Evolutionary conservation across 2,888 invertebrate species (phyloP).

Genomic region (Apodemia mormo): DNA sequence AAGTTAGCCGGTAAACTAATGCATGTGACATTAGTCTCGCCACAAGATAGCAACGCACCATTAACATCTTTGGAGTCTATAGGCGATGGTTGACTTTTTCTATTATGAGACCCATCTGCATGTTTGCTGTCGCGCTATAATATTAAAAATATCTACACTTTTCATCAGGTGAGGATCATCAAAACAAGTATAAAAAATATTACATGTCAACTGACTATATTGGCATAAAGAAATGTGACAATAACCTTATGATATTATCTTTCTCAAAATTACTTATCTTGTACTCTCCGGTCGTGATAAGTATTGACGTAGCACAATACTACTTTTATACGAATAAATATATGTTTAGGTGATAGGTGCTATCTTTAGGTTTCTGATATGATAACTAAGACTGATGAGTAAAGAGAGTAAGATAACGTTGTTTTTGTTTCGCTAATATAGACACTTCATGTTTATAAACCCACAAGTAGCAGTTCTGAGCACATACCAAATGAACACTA

Average conservation of each 20-base stretch:
- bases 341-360: not conserved
- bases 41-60: too few relatives aligned
- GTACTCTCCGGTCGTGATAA: not conserved
- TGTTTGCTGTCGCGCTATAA: too few relatives aligned
- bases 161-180: too few relatives aligned
- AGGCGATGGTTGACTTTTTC: too few relatives aligned
- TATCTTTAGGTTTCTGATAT: constrained; percentile 5
- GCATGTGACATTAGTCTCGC: too few relatives aligned
- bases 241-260: constrained; percentile 8
- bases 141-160: too few relatives aligned
- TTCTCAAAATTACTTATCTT: not conserved
- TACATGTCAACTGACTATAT: not conserved
- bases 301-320: constrained; percentile 6
- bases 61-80: too few relatives aligned
- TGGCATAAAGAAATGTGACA: constrained; percentile 1
- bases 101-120: too few relatives aligned
- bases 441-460: not conserved
- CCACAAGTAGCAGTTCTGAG: too few relatives aligned
- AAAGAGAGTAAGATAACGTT: constrained; percentile 1
- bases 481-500: too few relatives aligned
- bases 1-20: too few relatives aligned
- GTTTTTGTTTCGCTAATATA: not conserved
- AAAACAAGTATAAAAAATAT: too few relatives aligned
- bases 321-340: constrained; percentile 4
- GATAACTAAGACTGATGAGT: constrained; percentile 12